Evolutionary conservation across 2,797 vertebrate genomes (phyloP), one percentile per base, ranked within the genome.

Genomic region (Sebastes flavidus): DNA sequence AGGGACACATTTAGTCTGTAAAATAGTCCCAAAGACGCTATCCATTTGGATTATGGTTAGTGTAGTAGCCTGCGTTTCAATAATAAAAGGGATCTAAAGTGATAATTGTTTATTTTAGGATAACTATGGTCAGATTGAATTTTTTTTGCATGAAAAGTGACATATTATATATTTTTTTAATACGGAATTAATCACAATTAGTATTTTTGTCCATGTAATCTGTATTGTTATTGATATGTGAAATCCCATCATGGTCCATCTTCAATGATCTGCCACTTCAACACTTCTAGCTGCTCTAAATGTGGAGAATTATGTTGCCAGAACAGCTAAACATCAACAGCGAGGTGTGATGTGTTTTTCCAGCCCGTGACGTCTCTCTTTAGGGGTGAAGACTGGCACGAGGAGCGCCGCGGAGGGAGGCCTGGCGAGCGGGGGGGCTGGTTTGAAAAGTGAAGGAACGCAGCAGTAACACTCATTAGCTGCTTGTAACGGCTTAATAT

Each of bases 391-490:
- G 74, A 67, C 63, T 18, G 74, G 34, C 54, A 4, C 2, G 32
- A 16, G 72, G 38, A 9, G 73, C 1, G 32, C 5, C 0, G 52
- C 12, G 22, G 1, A 14, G 20, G 24, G 29, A 2, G 55, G 22
- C 16, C 16, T 18, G 42, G 42, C 6, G 42, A 18, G 16, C 42
- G 32, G 49, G 56, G 11, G 0, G 32, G 36, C n/a, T 22, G 49
- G 70, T 73, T 83, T 87, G 70, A 75, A 86, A 89, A 84, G 85
- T 77, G 85, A 65, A 78, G 78, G 86, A 72, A 87, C 84, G 61
- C 86, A 84, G 85, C 86, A 55, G 82, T 76, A 83, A 90, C 88
- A 87, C 90, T 94, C 93, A 93, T 94, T 94, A 94, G 91, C 71
- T 30, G 86, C 88, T 86, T 89, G 94, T 93, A 92, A 90, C 65